These are phyloP conservation scores for Spodoptera exigua DNA, from an alignment of 2,888 invertebrate species.

Conservation along the genomic window DNA sequence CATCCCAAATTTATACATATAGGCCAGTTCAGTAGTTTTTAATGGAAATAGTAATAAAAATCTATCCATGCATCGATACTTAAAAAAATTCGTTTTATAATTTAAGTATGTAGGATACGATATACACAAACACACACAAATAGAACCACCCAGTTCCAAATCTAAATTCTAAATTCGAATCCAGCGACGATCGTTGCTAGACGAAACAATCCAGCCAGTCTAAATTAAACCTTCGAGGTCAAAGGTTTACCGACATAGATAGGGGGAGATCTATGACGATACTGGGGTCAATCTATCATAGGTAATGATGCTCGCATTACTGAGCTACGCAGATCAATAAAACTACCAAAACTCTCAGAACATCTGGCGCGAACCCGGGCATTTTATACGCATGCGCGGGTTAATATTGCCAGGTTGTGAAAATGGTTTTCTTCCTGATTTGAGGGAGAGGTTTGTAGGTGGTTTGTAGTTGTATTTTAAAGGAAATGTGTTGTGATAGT, in stretches of 20 bases:
- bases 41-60: too few species aligned
- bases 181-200: slow-evolving; percentile 19
- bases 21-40: too few species aligned
- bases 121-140: slow-evolving; percentile 21
- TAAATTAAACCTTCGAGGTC: slow-evolving; percentile 36
- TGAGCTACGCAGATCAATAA: slow-evolving; percentile 81
- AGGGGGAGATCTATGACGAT: slow-evolving; percentile 49
- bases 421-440: not conserved
- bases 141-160: slow-evolving; percentile 15
- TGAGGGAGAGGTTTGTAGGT: slow-evolving; percentile 6
- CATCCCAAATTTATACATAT: too few species aligned
- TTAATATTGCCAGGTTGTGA: slow-evolving; percentile 66
- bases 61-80: too few species aligned
- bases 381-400: slow-evolving; percentile 74
- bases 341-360: slow-evolving; percentile 78
- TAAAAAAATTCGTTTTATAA: too few species aligned
- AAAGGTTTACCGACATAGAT: slow-evolving; percentile 40
- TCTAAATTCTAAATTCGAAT: slow-evolving; percentile 38
- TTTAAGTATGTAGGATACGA: too few species aligned
- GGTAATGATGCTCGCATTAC: slow-evolving; percentile 68
- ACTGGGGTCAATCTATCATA: slow-evolving; percentile 63
- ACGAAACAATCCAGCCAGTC: slow-evolving; percentile 27
- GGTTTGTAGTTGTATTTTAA: not conserved
- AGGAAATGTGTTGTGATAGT: not conserved
- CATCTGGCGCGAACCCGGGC: slow-evolving; percentile 81